Conservation (phyloP, 1,140 invertebrate genomes). For the Scaptomyza pallida region DNA sequence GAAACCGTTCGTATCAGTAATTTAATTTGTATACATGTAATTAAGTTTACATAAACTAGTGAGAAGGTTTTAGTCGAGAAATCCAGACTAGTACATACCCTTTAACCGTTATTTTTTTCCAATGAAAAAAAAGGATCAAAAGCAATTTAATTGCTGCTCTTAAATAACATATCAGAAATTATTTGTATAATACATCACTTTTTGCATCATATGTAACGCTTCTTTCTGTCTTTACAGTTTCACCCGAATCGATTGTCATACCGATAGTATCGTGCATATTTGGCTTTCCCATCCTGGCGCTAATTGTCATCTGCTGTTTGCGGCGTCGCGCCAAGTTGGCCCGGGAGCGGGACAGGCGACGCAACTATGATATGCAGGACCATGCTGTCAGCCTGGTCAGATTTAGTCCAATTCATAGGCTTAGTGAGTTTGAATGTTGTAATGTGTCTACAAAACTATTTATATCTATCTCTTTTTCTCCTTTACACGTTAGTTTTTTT, state of each 20-base stretch:
- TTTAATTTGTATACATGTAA: too few relatives aligned
- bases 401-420: constrained; percentile 89
- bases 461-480: background rate
- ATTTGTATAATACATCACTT: too few relatives aligned
- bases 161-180: too few relatives aligned
- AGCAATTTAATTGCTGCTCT: too few relatives aligned
- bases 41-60: too few relatives aligned
- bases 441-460: constrained; percentile 33
- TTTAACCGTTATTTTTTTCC: too few relatives aligned
- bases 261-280: constrained; percentile 95
- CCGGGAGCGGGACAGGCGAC: constrained; percentile 89
- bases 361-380: constrained; percentile 91
- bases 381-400: constrained; percentile 91
- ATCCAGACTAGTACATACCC: too few relatives aligned
- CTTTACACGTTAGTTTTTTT: background rate
- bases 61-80: too few relatives aligned
- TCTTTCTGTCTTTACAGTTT: constrained; percentile 88
- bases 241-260: constrained; percentile 93
- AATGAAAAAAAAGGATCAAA: too few relatives aligned
- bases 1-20: too few relatives aligned
- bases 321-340: constrained; percentile 92
- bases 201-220: too few relatives aligned
- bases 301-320: constrained; percentile 94
- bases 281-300: constrained; percentile 92
- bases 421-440: constrained; percentile 86